phyloP scores from a whole-genome alignment of 2,113 vertebrate species.

The Carassius carassius region DNA sequence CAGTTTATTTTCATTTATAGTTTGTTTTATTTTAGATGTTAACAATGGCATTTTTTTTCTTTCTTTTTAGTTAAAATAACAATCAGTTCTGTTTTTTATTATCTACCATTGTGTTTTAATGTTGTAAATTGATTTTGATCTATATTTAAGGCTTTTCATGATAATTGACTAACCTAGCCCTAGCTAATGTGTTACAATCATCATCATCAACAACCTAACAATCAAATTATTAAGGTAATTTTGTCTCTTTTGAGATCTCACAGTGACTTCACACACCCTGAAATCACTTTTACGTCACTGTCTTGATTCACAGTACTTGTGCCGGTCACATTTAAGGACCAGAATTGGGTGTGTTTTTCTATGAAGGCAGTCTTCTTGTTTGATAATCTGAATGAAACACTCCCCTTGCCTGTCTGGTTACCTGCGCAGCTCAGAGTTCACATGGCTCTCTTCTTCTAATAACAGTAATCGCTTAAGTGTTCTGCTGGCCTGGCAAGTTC shows the following conservation, averaged over 20 bases:
- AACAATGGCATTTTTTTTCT: neutral
- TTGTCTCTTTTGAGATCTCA: neutral
- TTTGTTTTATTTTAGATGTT: neutral
- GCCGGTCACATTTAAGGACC: neutral
- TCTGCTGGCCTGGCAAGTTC: slow-evolving; percentile 47
- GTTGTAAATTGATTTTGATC: neutral
- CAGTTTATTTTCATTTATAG: neutral
- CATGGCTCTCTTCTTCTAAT: slow-evolving; percentile 36
- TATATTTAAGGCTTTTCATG: neutral
- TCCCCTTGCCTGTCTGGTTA: slow-evolving; percentile 53
- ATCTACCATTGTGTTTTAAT: neutral
- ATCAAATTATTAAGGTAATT: neutral
- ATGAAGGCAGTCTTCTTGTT: neutral
- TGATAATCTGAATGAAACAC: neutral
- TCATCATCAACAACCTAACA: neutral
- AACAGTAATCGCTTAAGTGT: slow-evolving; percentile 52
- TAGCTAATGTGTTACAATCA: neutral
- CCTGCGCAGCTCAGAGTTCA: slow-evolving; percentile 45
- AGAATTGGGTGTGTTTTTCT: neutral
- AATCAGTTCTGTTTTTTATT: neutral
- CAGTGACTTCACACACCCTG: neutral
- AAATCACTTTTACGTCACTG: neutral
- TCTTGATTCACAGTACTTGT: neutral
- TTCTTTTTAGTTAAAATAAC: neutral
- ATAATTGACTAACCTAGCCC: neutral